Evolutionary conservation across 1,140 invertebrate genomes (phyloP), one percentile per base, ranked within the genome.

Genomic region (Lerema accius): DNA sequence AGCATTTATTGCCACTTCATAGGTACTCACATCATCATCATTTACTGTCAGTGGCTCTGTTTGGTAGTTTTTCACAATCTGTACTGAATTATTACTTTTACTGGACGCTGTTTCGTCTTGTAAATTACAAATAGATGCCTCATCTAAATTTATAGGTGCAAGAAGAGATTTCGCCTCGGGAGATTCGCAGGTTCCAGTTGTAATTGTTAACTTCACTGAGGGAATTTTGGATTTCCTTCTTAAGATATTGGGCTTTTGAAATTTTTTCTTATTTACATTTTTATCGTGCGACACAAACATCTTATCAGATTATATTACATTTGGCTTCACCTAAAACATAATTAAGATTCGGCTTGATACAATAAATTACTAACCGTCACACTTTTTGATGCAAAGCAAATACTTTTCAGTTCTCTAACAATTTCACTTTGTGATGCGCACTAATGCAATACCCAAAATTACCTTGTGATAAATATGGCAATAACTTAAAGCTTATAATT

Each of bases 191-290:
- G 45, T 11, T 63, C 46, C 49, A 49, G 67, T 56, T 50, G 62
- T 56, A 50, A 48, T 71, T 43, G 43, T 17, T 15, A 51, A 40
- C 32, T 55, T 61, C 35, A 62, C 50, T 56, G 43, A 32, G 6
- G 65, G 42, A 17, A 19, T 16, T 32, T 80, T 85, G n/a, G 76
- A 37, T 56, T 79, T 84, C 65, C 65, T 77, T 37, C 84, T 78
- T 10, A 89, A 71, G 53, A 89, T 89, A 70, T 87, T 89, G 35
- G 86, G 86, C 63, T 89, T 89, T 49, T 84, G 80, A 51, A 81
- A 78, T 56, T 75, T 81, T 67, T 80, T 86, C 59, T 82, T 85
- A 26, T 43, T 73, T 43, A 67, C 55, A 70, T 78, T 82, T 49
- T 67, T 82, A 65, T 86, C 74, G 42, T 84, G 75, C 65, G 83